Percentiles rank a stretch among this genome's conserved stretches.
These are phyloP conservation scores for Hipparchia semele DNA, from an alignment of 2,888 invertebrate genomes.

Conservation along the genomic window DNA sequence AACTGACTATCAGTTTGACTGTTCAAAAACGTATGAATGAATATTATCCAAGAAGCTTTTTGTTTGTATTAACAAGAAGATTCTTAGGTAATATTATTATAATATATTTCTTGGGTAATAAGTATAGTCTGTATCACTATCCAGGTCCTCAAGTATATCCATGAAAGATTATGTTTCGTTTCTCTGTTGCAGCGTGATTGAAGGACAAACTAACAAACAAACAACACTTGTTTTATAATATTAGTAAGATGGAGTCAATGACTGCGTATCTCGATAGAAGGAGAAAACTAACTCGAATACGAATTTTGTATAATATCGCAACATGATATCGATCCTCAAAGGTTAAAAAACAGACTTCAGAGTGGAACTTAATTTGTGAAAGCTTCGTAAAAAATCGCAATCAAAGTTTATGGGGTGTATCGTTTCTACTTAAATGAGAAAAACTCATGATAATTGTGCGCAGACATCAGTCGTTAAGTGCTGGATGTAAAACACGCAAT, in stretches of 20 bases:
- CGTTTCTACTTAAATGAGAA: conserved; percentile 20
- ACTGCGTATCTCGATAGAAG: too few relatives aligned
- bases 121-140: neutral
- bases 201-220: too few relatives aligned
- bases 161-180: too few relatives aligned
- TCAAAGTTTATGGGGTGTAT: neutral
- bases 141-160: too few relatives aligned
- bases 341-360: neutral
- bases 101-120: too few relatives aligned
- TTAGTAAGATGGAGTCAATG: too few relatives aligned
- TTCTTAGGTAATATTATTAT: too few relatives aligned
- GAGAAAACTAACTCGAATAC: too few relatives aligned
- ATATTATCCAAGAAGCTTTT: neutral
- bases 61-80: too few relatives aligned
- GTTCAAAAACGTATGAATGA: neutral
- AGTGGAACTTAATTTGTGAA: neutral
- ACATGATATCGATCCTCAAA: neutral
- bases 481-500: conserved; percentile 27
- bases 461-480: conserved; percentile 18
- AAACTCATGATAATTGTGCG: conserved; percentile 21
- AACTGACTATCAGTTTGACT: conserved; percentile 5
- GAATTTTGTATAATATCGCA: too few relatives aligned
- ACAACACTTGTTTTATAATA: too few relatives aligned
- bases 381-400: neutral
- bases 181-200: too few relatives aligned